Percentiles rank a stretch among this genome's conserved stretches.
phyloP scores from a whole-genome alignment of 2,888 invertebrate genomes.

The Crioceris asparagi region DNA sequence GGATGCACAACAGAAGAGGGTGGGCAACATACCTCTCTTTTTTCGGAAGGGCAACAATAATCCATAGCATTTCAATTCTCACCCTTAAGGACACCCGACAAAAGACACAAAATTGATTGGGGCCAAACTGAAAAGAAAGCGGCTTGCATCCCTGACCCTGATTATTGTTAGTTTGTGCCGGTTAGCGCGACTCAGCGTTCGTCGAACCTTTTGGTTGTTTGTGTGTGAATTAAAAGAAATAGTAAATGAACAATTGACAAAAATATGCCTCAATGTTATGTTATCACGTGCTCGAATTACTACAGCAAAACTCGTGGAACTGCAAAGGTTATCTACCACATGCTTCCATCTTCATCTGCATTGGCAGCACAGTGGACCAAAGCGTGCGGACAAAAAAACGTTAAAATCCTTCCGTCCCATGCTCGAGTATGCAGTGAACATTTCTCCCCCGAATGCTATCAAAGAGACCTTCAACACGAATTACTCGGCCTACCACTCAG shows the following conservation, averaged over 20 bases:
- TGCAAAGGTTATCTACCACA: slow-evolving; percentile 40
- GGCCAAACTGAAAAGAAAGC: too few species aligned
- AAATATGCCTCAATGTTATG: slow-evolving; percentile 45
- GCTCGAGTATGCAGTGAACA: slow-evolving; percentile 44
- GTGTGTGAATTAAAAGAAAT: slow-evolving; percentile 2
- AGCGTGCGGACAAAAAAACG: slow-evolving; percentile 34
- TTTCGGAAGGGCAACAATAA: too few species aligned
- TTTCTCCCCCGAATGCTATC: slow-evolving; percentile 42
- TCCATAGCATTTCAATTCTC: too few species aligned
- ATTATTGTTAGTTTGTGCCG: too few species aligned
- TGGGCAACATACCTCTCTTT: too few species aligned
- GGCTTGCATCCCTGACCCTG: too few species aligned
- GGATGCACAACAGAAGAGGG: background rate
- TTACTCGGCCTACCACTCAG: slow-evolving; percentile 43
- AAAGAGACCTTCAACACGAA: slow-evolving; percentile 45
- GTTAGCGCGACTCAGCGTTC: background rate
- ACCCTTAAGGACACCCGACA: background rate
- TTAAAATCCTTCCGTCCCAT: slow-evolving; percentile 16
- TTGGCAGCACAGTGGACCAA: slow-evolving; percentile 40
- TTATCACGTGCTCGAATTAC: slow-evolving; percentile 43
- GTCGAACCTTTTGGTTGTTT: slow-evolving; percentile 4
- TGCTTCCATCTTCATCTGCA: slow-evolving; percentile 41
- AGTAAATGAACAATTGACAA: background rate
- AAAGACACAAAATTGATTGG: too few species aligned
- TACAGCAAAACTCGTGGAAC: slow-evolving; percentile 41